These are phyloP conservation scores for Manis pentadactyla DNA, from an alignment of 2,797 vertebrate species.

Conservation along the genomic window DNA sequence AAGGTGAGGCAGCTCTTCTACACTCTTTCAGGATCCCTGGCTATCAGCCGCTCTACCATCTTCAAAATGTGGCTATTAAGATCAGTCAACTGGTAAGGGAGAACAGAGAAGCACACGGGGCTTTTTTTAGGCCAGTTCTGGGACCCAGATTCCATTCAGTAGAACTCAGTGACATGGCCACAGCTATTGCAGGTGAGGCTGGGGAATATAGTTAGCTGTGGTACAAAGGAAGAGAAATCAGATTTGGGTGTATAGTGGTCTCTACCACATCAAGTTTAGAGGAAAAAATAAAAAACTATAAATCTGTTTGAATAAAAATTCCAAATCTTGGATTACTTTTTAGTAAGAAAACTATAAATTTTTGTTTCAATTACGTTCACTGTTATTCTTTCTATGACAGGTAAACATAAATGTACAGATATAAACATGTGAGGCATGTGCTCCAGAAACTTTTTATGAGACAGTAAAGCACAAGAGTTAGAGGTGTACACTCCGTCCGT, in stretches of 20 bases:
- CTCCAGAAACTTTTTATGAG: neutral
- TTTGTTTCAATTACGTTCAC: neutral
- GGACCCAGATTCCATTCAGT: neutral
- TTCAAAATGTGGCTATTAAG: neutral
- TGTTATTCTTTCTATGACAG: neutral
- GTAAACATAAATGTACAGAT: neutral
- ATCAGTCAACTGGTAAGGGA: neutral
- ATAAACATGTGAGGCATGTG: neutral
- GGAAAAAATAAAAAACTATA: neutral
- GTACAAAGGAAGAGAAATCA: neutral
- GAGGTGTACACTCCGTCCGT: neutral
- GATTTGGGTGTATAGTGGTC: neutral
- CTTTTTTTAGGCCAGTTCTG: neutral
- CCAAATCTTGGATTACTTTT: neutral
- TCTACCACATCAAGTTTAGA: neutral
- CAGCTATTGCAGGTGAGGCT: neutral
- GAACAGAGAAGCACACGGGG: neutral
- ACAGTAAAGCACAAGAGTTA: neutral
- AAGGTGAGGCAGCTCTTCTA: neutral
- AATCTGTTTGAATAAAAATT: slow-evolving; percentile 30
- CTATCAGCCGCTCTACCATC: neutral
- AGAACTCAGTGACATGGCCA: neutral
- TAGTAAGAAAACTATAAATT: neutral
- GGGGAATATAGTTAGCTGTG: neutral
- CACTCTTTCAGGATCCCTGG: neutral